These are phyloP conservation scores for Lasioglossum figueresi DNA, from an alignment of 2,888 invertebrate genomes.

Conservation along the genomic window DNA sequence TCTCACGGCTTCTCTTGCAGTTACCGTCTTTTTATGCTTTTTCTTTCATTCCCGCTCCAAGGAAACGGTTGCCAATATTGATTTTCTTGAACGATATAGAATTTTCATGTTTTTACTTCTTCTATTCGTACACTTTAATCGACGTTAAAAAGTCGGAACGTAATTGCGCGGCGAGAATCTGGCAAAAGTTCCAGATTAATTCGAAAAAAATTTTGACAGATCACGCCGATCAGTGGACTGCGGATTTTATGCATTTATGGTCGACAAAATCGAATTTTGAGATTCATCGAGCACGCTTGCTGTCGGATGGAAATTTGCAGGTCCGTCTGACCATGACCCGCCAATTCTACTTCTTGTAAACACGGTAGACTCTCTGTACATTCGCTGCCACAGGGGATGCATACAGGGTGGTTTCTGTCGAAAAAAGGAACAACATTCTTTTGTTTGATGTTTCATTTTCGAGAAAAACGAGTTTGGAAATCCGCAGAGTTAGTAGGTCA, in stretches of 20 bases:
- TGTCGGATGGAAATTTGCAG: not conserved
- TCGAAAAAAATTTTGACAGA: not conserved
- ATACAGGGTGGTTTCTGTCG: not conserved
- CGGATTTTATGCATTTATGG: not conserved
- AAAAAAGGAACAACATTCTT: not conserved
- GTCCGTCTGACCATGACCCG: not conserved
- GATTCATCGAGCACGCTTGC: not conserved
- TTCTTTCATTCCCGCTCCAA: not conserved
- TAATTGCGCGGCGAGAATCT: not conserved
- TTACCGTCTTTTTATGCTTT: not conserved
- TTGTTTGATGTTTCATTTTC: not conserved
- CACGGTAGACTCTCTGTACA: not conserved
- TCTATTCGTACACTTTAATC: not conserved
- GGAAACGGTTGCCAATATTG: slow-evolving; percentile 4
- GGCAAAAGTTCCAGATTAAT: not conserved
- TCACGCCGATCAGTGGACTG: not conserved
- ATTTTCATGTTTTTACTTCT: not conserved
- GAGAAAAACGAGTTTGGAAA: not conserved
- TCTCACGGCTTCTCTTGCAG: not conserved
- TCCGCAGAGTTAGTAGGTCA: not conserved
- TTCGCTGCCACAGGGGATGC: not conserved
- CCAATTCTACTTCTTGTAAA: not conserved
- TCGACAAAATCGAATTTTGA: not conserved
- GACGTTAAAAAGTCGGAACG: not conserved
- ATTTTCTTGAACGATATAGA: not conserved